A percentile compares a stretch with the other conserved stretches of the same genome.
phyloP scores from a whole-genome alignment of 2,797 vertebrate species.

The Oophaga sylvatica region DNA sequence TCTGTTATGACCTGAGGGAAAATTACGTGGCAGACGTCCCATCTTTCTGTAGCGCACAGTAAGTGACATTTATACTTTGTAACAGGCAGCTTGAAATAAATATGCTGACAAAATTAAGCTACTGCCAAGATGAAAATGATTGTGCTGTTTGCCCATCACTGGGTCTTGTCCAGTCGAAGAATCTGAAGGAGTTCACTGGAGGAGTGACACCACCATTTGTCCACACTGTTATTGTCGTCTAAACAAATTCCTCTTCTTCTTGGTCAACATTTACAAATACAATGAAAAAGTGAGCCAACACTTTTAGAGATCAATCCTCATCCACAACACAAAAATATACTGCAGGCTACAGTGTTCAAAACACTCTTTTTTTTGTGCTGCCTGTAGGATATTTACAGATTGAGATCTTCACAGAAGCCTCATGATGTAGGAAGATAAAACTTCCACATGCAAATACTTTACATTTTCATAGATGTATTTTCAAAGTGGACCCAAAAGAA shows the following conservation, averaged over 20 bases:
- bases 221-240: not conserved
- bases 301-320: not conserved
- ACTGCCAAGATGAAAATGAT: not conserved
- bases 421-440: too few species aligned
- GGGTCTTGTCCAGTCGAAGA: not conserved
- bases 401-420: too few species aligned
- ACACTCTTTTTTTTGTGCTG: not conserved
- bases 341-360: not conserved
- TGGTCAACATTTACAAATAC: slow-evolving; percentile 33
- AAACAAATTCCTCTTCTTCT: slow-evolving; percentile 32
- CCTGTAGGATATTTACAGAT: not conserved
- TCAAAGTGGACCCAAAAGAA: not conserved
- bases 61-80: not conserved
- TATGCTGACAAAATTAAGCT: not conserved
- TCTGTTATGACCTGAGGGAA: not conserved
- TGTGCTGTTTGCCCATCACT: slow-evolving; percentile 2
- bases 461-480: not conserved
- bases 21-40: not conserved
- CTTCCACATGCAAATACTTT: not conserved
- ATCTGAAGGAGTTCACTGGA: not conserved
- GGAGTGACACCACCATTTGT: slow-evolving; percentile 10
- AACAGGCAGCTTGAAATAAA: not conserved
- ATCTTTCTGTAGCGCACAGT: not conserved
- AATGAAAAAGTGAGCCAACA: not conserved
- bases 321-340: not conserved